Conservation (phyloP, 2,113 vertebrate genomes). For the Ophiodon elongatus region DNA sequence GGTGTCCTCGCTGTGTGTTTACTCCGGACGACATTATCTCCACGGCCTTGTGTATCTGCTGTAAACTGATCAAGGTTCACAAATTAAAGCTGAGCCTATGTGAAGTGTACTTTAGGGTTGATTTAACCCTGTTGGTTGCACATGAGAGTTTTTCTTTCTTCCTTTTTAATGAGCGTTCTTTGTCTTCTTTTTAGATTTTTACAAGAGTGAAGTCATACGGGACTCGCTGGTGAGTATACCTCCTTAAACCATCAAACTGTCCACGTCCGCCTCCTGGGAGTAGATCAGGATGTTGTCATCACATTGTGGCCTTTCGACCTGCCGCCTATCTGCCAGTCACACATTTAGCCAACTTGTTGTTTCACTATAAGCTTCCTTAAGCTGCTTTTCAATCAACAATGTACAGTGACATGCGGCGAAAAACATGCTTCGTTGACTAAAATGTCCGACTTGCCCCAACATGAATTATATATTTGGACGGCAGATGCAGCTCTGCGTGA, state of each 20-base stretch:
- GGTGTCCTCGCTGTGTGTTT: not conserved
- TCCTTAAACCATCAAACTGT: conserved; percentile 11
- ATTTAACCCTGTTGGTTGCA: not conserved
- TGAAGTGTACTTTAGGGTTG: not conserved
- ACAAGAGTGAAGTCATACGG: conserved; percentile 97
- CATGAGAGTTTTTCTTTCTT: not conserved
- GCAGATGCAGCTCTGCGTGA: conserved; percentile 13
- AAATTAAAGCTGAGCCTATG: not conserved
- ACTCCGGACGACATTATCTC: not conserved
- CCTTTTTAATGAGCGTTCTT: conserved; percentile 24
- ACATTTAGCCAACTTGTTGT: not conserved
- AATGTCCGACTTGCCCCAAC: conserved; percentile 12
- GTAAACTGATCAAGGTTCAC: not conserved
- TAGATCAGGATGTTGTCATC: conserved; percentile 3
- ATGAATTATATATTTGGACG: conserved; percentile 2
- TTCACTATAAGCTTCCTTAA: not conserved
- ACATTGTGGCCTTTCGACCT: not conserved
- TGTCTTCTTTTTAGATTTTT: conserved; percentile 89
- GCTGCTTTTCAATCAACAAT: not conserved
- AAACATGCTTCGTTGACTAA: not conserved
- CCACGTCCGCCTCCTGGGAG: not conserved
- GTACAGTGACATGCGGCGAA: not conserved
- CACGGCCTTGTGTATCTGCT: not conserved
- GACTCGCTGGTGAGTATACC: conserved; percentile 96
- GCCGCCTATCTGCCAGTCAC: not conserved